Evolutionary conservation across 2,888 invertebrate species (phyloP), one percentile per base, ranked within the genome.

Genomic region (Xestoiulus laeticollis): DNA sequence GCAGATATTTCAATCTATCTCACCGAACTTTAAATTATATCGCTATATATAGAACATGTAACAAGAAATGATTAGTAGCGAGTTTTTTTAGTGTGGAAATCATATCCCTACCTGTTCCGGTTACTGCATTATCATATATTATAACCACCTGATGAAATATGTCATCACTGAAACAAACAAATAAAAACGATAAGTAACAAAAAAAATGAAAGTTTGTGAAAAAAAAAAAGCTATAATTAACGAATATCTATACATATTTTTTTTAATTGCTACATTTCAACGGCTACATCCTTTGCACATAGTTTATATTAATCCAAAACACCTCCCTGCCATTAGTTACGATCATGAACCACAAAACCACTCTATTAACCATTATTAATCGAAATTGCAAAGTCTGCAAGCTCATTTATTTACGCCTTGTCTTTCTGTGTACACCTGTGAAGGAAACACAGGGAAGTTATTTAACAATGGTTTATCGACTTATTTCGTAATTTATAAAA

Each of bases 81-180:
- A 0, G 22, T 6, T 59, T n/a, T 14, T 59, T 22, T 6, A 59
- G 26, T 68, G 10, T 68, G 1, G 12, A 68, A 68, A 68, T 68
- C 3, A 26, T 14, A 68, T 22, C 68, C 68, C 68, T 68, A 68
- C 68, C 68, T 68, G 68, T 68, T 68, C 68, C n/a, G 68, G 68
- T 68, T 68, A 68, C 68, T 68, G 68, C 68, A 68, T 68, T 68
- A 68, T 22, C 26, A 26, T 68, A 68, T 68, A 26, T 26, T 68
- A 68, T 68, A 68, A 68, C 68, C 68, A 68, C 68, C 68, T 68
- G 68, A 68, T 68, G 68, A 26, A 68, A 14, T 26, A 68, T 68
- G 68, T 68, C 68, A 68, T 68, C 68, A 68, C 68, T 68, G 68
- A 68, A 68, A 68, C 14, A 68, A 68, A 26, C 12, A 68, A 68